Percentiles rank a stretch among this genome's conserved stretches.
These are phyloP conservation scores for Hetaerina americana DNA, from an alignment of 1,140 invertebrate species.

Conservation along the genomic window DNA sequence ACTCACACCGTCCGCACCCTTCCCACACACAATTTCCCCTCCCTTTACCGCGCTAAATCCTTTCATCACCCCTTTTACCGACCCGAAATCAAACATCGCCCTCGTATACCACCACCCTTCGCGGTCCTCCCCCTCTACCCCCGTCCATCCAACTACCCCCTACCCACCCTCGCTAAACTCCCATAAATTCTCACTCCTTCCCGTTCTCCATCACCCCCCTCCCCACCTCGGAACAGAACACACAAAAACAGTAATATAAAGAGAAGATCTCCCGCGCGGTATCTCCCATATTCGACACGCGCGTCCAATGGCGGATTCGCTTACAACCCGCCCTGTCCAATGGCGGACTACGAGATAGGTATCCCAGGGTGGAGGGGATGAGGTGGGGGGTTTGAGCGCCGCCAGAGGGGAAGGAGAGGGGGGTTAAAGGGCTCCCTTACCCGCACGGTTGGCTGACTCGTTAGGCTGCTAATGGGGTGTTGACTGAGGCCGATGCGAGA, in stretches of 20 bases:
- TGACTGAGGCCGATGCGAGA: not conserved
- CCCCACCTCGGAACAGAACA: not conserved
- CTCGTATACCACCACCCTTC: not conserved
- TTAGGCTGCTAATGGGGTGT: not conserved
- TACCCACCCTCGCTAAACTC: too few relatives aligned
- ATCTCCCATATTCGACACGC: not conserved
- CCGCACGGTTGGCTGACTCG: not conserved
- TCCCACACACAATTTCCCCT: not conserved
- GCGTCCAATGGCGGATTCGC: not conserved
- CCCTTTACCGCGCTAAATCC: not conserved
- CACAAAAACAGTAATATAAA: not conserved
- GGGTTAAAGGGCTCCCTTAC: too few relatives aligned
- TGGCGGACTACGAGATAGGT: not conserved
- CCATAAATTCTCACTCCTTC: too few relatives aligned
- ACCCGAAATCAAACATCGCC: not conserved
- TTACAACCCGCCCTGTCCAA: not conserved
- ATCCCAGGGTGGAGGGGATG: not conserved
- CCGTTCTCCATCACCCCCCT: not conserved
- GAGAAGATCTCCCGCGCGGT: not conserved
- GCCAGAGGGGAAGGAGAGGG: not conserved
- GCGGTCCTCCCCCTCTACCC: too few relatives aligned
- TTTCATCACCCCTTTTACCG: not conserved
- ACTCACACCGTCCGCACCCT: not conserved
- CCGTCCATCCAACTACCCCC: too few relatives aligned
- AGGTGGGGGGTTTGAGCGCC: not conserved